These are phyloP conservation scores for Luscinia megarhynchos DNA, from an alignment of 2,797 vertebrate species.

Conservation along the genomic window DNA sequence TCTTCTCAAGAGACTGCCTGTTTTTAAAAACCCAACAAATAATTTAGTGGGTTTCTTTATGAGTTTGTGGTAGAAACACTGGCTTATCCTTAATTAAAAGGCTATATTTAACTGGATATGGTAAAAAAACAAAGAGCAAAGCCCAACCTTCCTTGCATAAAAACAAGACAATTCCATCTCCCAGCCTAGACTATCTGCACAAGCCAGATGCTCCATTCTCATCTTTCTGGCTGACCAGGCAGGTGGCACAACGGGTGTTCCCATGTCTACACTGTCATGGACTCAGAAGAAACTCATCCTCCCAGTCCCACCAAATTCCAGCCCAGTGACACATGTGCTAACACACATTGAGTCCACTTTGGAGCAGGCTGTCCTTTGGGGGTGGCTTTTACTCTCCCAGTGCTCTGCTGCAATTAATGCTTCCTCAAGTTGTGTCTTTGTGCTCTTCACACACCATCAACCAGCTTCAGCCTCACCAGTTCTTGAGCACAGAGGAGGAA, in stretches of 20 bases:
- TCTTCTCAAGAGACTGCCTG: not conserved
- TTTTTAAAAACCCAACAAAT: not conserved
- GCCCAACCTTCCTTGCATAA: not conserved
- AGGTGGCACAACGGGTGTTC: not conserved
- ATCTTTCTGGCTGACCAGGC: constrained; percentile 21
- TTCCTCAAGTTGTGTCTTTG: not conserved
- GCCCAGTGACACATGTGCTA: not conserved
- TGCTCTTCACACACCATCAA: not conserved
- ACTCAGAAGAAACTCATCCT: constrained; percentile 37
- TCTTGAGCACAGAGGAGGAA: not conserved
- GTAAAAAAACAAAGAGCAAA: not conserved
- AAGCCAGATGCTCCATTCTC: not conserved
- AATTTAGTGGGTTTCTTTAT: constrained; percentile 14
- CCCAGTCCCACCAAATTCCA: constrained; percentile 17
- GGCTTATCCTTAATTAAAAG: constrained; percentile 27
- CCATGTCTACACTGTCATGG: not conserved
- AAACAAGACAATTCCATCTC: not conserved
- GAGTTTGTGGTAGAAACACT: not conserved
- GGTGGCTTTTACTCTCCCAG: not conserved
- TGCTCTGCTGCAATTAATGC: not conserved
- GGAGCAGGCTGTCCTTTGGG: not conserved
- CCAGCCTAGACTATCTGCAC: not conserved
- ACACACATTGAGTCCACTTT: not conserved
- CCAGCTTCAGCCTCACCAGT: not conserved
- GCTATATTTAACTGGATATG: not conserved